Conservation (phyloP, 1,140 invertebrate species). For the Drosophila bifasciata region DNA sequence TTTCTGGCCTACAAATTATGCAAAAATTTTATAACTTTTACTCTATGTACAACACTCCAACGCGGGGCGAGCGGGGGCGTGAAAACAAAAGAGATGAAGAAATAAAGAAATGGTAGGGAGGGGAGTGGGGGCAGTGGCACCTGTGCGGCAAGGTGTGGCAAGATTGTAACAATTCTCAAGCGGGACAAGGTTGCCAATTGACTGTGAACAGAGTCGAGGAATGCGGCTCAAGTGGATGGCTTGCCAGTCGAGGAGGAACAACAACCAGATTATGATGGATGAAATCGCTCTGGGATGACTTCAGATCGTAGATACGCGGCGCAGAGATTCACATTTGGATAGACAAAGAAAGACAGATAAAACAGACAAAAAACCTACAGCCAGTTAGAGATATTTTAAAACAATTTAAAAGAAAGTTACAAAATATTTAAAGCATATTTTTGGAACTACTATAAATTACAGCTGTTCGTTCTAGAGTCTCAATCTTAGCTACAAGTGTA, state of each 20-base stretch:
- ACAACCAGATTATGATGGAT: constrained; percentile 11
- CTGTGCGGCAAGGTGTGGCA: constrained; percentile 19
- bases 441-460: too few relatives aligned
- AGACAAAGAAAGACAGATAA: background rate
- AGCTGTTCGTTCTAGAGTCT: too few relatives aligned
- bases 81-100: background rate
- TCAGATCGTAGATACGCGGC: background rate
- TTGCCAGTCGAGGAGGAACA: constrained; percentile 5
- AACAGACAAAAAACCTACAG: background rate
- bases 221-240: constrained; percentile 4
- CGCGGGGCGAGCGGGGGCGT: too few relatives aligned
- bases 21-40: constrained; percentile 56
- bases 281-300: background rate
- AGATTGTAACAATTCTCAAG: constrained; percentile 64
- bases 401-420: too few relatives aligned
- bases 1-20: constrained; percentile 76
- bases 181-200: constrained; percentile 75
- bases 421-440: too few relatives aligned
- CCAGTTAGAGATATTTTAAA: too few relatives aligned
- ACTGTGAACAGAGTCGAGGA: constrained; percentile 50
- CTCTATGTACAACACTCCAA: constrained; percentile 8
- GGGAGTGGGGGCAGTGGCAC: background rate
- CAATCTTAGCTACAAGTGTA: too few relatives aligned
- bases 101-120: background rate
- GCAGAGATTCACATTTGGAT: too few relatives aligned